A percentile compares a stretch with the other conserved stretches of the same genome.
Conservation (phyloP, 2,113 vertebrate species). For the Pteruthius melanotis region DNA sequence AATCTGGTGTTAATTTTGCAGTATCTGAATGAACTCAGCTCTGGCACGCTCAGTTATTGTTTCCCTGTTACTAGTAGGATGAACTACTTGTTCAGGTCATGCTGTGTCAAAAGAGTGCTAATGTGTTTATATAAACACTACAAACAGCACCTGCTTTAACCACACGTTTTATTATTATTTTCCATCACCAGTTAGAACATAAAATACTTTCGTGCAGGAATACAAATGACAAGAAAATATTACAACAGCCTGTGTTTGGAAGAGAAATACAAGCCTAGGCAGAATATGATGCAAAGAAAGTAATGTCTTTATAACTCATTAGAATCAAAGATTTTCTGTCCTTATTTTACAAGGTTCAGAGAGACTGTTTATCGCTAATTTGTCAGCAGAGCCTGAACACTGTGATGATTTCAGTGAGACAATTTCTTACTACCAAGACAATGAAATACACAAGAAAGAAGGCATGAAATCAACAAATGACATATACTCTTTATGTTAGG, state of each 20-base stretch:
- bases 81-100: slow-evolving; percentile 67
- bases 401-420: neutral
- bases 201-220: neutral
- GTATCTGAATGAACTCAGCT: slow-evolving; percentile 64
- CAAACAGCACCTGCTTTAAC: slow-evolving; percentile 61
- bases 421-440: neutral
- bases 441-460: neutral
- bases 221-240: neutral
- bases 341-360: neutral
- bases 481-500: neutral
- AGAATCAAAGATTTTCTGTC: neutral
- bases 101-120: slow-evolving; percentile 69
- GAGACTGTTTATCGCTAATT: neutral
- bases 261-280: neutral
- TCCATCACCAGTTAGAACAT: neutral
- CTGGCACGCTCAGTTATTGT: slow-evolving; percentile 63
- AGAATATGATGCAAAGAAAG: neutral
- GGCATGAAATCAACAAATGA: neutral
- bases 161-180: slow-evolving; percentile 47
- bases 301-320: neutral
- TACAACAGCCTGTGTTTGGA: neutral
- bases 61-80: slow-evolving; percentile 61
- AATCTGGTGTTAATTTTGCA: slow-evolving; percentile 82
- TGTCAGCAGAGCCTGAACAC: neutral
- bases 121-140: slow-evolving; percentile 66